Percentiles rank a stretch among this genome's conserved stretches.
Evolutionary conservation across 2,113 vertebrate genomes (phyloP).

Genomic region (pig (Sus scrofa)): T2T-Sscrofa CM000824.6:230393501-230394000

Average conservation of each 20-base stretch:
- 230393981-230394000: fast-evolving
- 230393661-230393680: fast-evolving
- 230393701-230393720: background rate
- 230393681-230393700: background rate
- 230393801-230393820: background rate
- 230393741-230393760: background rate
- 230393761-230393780: background rate
- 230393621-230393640: fast-evolving
- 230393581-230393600: fast-evolving
- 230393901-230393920: background rate
- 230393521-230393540: fast-evolving
- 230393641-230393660: fast-evolving
- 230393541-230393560: too few relatives aligned
- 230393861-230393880: fast-evolving
- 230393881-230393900: background rate
- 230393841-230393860: background rate
- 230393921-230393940: fast-evolving
- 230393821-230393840: too few relatives aligned
- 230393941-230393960: fast-evolving
- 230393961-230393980: fast-evolving
- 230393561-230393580: fast-evolving
- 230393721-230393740: background rate
- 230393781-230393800: background rate
- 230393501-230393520: too few relatives aligned
- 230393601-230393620: fast-evolving